A percentile compares a stretch with the other conserved stretches of the same genome.
Evolutionary conservation across 2,113 vertebrate species (phyloP).

Genomic region (Brienomyrus brachyistius): DNA sequence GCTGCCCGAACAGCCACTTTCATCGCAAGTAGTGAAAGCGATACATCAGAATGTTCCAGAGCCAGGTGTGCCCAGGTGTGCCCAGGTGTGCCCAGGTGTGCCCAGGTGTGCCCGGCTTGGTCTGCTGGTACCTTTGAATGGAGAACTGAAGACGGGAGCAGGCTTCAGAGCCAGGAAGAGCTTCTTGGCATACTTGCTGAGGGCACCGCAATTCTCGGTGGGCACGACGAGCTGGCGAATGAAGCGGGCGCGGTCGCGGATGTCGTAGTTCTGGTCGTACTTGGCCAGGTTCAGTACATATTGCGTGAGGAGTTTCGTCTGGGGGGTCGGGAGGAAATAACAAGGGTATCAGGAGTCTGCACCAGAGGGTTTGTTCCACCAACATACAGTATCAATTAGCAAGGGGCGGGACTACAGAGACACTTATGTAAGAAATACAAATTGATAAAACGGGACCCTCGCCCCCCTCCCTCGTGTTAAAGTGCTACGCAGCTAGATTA

Average conservation of each 20-base stretch:
- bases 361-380: not conserved
- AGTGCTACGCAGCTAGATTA: not conserved
- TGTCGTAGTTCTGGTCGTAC: constrained; percentile 97
- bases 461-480: not conserved
- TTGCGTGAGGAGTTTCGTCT: constrained; percentile 96
- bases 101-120: not conserved
- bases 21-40: not conserved
- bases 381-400: not conserved
- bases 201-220: constrained; percentile 82
- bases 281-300: constrained; percentile 96
- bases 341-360: not conserved
- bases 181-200: constrained; percentile 95
- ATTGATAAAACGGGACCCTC: not conserved
- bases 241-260: constrained; percentile 89
- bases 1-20: not conserved
- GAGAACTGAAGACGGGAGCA: constrained; percentile 86
- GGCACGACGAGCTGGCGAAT: constrained; percentile 94
- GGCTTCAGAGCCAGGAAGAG: constrained; percentile 96
- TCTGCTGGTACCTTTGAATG: constrained; percentile 83
- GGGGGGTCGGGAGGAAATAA: not conserved
- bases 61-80: not conserved
- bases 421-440: not conserved
- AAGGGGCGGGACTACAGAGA: not conserved
- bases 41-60: not conserved
- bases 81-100: not conserved